Percentiles rank a stretch among this genome's conserved stretches.
phyloP scores from a whole-genome alignment of 2,113 vertebrate genomes.

The Vombatus ursinus region DNA sequence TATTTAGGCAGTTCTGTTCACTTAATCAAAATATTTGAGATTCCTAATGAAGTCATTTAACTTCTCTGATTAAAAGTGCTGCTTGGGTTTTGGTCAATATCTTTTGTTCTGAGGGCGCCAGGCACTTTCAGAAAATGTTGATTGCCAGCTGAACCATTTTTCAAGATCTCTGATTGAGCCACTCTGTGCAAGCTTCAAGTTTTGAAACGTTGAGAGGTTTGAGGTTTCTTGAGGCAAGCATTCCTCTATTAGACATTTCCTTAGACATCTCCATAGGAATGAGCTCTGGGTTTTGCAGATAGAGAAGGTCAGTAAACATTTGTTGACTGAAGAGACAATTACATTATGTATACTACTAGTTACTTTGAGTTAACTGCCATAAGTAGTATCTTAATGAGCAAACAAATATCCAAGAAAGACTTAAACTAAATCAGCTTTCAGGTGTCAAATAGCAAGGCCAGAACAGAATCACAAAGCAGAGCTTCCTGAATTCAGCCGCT shows the following conservation, averaged over 20 bases:
- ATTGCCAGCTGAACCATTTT: background rate
- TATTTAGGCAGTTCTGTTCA: background rate
- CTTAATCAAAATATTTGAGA: background rate
- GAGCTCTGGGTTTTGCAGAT: background rate
- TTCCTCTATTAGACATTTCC: background rate
- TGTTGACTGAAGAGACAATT: background rate
- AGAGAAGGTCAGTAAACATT: background rate
- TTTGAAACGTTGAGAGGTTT: background rate
- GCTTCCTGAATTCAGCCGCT: background rate
- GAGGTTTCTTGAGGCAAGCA: background rate
- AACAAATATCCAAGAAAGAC: background rate
- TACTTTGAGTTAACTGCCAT: background rate
- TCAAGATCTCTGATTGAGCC: background rate
- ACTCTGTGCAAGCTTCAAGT: background rate
- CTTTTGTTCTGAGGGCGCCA: background rate
- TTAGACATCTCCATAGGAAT: background rate
- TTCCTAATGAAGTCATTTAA: background rate
- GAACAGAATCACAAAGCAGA: background rate
- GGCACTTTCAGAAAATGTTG: background rate
- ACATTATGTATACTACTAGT: background rate
- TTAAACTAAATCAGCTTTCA: background rate
- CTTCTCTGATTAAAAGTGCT: background rate
- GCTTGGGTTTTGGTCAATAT: background rate
- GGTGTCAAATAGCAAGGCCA: background rate
- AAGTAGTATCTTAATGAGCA: background rate